Evolutionary conservation across 2,888 invertebrate genomes (phyloP).

Genomic region (Archips xylosteana): DNA sequence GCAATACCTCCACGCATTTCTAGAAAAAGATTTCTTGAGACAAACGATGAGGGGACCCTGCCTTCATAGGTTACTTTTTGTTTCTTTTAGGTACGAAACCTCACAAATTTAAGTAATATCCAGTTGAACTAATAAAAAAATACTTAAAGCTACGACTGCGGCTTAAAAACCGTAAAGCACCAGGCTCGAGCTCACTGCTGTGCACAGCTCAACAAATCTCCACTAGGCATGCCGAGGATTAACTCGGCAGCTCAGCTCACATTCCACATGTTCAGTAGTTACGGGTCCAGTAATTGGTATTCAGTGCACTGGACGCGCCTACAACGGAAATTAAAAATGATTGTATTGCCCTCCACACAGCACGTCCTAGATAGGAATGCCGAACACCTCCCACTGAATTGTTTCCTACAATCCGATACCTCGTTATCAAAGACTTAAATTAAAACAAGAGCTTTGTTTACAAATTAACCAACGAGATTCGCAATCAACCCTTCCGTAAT

Average conservation of each 20-base stretch:
- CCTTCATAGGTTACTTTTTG: too few species aligned
- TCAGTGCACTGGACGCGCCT: constrained; percentile 70
- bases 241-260: constrained; percentile 57
- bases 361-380: constrained; percentile 35
- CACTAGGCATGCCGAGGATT: constrained; percentile 44
- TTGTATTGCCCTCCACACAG: constrained; percentile 65
- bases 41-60: too few species aligned
- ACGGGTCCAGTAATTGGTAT: constrained; percentile 76
- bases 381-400: neutral
- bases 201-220: constrained; percentile 37
- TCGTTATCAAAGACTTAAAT: constrained; percentile 20
- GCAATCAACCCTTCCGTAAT: constrained; percentile 71
- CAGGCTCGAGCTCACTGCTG: constrained; percentile 4
- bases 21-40: too few species aligned
- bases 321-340: constrained; percentile 77
- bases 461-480: constrained; percentile 55
- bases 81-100: too few species aligned
- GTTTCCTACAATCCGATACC: constrained; percentile 17
- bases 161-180: constrained; percentile 18
- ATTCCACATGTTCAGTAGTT: constrained; percentile 73
- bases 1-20: too few species aligned
- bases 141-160: neutral
- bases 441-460: constrained; percentile 43
- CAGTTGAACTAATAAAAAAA: neutral
- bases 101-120: neutral